phyloP scores from a whole-genome alignment of 2,888 invertebrate genomes.

The Tinea pellionella region DNA sequence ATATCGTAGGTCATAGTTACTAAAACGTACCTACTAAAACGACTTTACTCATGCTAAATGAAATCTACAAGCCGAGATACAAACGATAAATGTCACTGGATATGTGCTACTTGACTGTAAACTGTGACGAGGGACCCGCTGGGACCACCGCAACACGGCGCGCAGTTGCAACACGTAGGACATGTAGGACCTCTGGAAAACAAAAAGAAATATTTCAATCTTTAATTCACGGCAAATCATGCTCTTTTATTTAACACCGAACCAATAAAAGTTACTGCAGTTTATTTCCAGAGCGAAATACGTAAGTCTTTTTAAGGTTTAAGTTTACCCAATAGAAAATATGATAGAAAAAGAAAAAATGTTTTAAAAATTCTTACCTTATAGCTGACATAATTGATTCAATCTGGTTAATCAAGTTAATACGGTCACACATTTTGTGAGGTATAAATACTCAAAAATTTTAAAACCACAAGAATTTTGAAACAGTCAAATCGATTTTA shows the following conservation, averaged over 20 bases:
- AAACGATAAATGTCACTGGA: constrained; percentile 38
- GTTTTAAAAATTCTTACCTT: constrained; percentile 27
- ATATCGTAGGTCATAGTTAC: no score
- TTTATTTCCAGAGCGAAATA: no score
- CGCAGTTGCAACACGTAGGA: constrained; percentile 28
- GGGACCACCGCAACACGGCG: constrained; percentile 7
- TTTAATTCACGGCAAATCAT: no score
- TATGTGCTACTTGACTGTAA: constrained; percentile 68
- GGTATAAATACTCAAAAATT: constrained; percentile 13
- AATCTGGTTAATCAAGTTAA: constrained; percentile 43
- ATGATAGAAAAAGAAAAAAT: no score
- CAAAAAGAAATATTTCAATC: no score
- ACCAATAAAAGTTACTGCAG: no score
- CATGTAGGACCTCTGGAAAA: background rate
- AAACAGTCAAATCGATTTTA: background rate
- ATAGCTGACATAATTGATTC: constrained; percentile 49
- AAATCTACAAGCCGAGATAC: background rate
- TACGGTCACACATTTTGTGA: constrained; percentile 48
- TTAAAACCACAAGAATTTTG: constrained; percentile 14
- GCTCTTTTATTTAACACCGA: no score
- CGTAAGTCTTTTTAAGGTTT: no score
- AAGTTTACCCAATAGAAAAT: no score
- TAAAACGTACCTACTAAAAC: constrained; percentile 6
- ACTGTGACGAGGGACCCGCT: constrained; percentile 57
- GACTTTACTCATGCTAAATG: no score